Evolutionary conservation across 2,797 vertebrate genomes (phyloP).

Genomic region (Distichodus sexfasciatus): DNA sequence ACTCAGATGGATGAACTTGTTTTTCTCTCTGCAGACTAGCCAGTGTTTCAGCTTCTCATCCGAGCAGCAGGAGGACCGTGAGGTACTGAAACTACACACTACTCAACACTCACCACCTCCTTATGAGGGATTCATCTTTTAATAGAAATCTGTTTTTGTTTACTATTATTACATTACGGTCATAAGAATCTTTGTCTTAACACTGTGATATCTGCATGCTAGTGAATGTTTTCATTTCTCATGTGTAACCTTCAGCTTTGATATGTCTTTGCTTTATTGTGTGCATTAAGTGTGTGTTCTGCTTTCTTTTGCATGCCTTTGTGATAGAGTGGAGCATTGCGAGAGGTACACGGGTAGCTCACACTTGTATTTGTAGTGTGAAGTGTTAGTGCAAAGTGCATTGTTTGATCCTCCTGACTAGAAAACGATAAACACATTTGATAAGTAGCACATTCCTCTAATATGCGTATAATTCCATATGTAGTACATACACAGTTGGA

Average conservation of each 20-base stretch:
- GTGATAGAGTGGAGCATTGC: slow-evolving; percentile 48
- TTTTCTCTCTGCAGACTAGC: slow-evolving; percentile 69
- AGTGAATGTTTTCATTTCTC: background rate
- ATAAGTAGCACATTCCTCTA: too few relatives aligned
- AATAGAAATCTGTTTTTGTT: background rate
- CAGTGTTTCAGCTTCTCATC: slow-evolving; percentile 82
- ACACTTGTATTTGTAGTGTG: slow-evolving; percentile 8
- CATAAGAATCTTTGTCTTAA: too few relatives aligned
- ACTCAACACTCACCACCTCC: background rate
- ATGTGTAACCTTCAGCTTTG: background rate
- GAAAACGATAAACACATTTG: too few relatives aligned
- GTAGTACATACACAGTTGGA: too few relatives aligned
- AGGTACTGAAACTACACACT: slow-evolving; percentile 68
- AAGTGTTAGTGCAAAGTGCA: slow-evolving; percentile 29
- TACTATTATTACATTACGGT: too few relatives aligned
- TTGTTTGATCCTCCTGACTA: slow-evolving; percentile 39
- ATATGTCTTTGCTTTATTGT: background rate
- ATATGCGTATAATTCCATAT: too few relatives aligned
- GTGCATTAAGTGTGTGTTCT: background rate
- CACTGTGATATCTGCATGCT: background rate
- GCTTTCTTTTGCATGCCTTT: slow-evolving; percentile 34
- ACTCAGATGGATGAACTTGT: too few relatives aligned
- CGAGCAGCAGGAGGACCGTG: slow-evolving; percentile 72
- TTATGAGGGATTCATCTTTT: too few relatives aligned
- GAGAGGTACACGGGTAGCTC: slow-evolving; percentile 52